Percentiles rank a stretch among this genome's conserved stretches.
phyloP scores from a whole-genome alignment of 64 coral and sea anemone genomes.

The Catalaphyllia jardinei region DNA sequence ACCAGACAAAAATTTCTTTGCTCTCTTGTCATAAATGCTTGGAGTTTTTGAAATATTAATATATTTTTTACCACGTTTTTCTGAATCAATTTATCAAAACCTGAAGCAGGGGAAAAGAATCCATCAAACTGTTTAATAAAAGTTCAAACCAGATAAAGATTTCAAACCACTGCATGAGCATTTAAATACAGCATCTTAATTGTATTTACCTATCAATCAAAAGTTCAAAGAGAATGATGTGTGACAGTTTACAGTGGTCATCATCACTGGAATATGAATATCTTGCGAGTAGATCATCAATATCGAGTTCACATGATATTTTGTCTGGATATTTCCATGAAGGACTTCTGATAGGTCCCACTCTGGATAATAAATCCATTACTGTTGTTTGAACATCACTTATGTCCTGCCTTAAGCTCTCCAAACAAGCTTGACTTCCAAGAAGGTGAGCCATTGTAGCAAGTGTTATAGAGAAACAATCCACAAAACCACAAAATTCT shows the following conservation, averaged over 20 bases:
- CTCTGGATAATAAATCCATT: slow-evolving; percentile 81
- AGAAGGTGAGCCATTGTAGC: slow-evolving; percentile 88
- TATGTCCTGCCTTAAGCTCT: slow-evolving; percentile 82
- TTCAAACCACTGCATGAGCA: too few species aligned
- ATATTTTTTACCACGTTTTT: too few species aligned
- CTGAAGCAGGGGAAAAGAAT: too few species aligned
- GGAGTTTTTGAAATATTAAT: too few species aligned
- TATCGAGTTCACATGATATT: slow-evolving; percentile 90
- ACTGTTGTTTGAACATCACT: slow-evolving; percentile 80
- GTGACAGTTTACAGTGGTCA: slow-evolving; percentile 92
- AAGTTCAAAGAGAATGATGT: slow-evolving; percentile 97
- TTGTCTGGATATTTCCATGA: slow-evolving; percentile 99
- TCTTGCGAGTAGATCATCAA: slow-evolving; percentile 80
- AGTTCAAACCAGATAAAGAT: too few species aligned
- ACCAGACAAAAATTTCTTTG: too few species aligned
- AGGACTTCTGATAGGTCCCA: slow-evolving; percentile 79
- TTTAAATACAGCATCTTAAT: background rate
- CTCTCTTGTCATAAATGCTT: too few species aligned
- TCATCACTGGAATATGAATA: slow-evolving; percentile 93
- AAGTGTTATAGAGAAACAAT: background rate
- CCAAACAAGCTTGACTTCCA: slow-evolving; percentile 79
- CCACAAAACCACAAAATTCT: too few species aligned
- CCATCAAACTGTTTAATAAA: too few species aligned
- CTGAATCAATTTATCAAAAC: too few species aligned
- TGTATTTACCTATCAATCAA: slow-evolving; percentile 92